phyloP scores from a whole-genome alignment of 2,797 vertebrate genomes.

The Sparus aurata region DNA sequence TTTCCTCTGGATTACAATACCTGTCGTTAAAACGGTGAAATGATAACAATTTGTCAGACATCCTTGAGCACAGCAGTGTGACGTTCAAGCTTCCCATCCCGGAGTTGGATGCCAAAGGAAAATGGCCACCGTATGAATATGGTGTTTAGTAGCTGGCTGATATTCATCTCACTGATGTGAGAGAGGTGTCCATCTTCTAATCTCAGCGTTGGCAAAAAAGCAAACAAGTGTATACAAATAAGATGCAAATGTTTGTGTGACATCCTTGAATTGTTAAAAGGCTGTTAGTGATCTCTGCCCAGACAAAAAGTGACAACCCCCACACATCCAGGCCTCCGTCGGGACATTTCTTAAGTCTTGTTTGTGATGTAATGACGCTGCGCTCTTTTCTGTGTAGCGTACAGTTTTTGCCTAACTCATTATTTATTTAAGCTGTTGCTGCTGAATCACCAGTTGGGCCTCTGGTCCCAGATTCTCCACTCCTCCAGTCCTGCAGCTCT shows the following conservation, averaged over 20 bases:
- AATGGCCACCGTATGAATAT: no score
- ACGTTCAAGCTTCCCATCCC: no score
- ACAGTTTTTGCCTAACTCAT: neutral
- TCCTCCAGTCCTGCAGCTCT: constrained; percentile 13
- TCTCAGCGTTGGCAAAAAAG: neutral
- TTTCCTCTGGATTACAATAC: no score
- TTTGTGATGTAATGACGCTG: neutral
- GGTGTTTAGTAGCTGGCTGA: no score
- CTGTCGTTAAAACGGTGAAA: no score
- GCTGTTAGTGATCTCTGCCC: neutral
- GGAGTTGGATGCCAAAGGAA: no score
- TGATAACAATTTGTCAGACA: no score
- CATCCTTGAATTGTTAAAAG: no score
- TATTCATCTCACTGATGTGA: neutral
- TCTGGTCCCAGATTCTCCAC: constrained; percentile 41
- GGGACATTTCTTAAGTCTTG: neutral
- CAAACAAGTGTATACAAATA: neutral
- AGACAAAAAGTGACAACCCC: neutral
- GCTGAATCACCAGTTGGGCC: constrained; percentile 56
- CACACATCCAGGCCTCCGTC: neutral
- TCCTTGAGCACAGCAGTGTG: no score
- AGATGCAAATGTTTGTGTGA: neutral
- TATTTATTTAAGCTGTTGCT: constrained; percentile 11
- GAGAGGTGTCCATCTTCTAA: neutral
- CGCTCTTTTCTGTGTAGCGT: neutral